Evolutionary conservation across 2,113 vertebrate genomes (phyloP).

Genomic region (Poicephalus gulielmi): DNA sequence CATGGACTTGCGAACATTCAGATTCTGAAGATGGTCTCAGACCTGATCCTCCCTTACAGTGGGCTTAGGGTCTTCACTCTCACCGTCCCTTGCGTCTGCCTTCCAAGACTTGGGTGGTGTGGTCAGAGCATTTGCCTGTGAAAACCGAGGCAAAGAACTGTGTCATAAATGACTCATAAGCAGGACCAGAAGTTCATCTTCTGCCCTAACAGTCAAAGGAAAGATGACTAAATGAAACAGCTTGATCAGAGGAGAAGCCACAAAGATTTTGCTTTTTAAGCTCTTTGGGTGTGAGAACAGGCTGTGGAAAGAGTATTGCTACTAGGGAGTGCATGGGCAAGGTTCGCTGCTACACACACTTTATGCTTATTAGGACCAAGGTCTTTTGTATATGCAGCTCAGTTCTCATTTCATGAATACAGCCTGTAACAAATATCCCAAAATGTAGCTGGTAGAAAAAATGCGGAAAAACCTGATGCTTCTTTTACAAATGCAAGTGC

Average conservation of each 20-base stretch:
- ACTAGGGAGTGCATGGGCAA: neutral
- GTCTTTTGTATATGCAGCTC: neutral
- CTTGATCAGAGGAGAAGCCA: neutral
- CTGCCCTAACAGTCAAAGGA: neutral
- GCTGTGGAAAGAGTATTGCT: neutral
- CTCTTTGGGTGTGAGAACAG: neutral
- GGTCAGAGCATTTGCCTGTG: too few relatives aligned
- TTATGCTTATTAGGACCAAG: neutral
- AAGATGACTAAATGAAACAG: neutral
- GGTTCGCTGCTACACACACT: fast-evolving
- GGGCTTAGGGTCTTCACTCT: too few relatives aligned
- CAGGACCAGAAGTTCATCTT: neutral
- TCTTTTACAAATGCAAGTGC: neutral
- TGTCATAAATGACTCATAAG: neutral
- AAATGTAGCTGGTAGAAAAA: neutral
- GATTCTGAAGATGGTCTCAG: too few relatives aligned
- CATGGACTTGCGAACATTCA: too few relatives aligned
- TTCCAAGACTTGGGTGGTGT: too few relatives aligned
- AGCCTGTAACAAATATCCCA: neutral
- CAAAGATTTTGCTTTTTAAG: neutral
- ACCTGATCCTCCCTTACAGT: too few relatives aligned
- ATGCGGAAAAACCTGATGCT: neutral
- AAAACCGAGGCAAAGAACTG: too few relatives aligned
- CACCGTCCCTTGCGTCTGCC: too few relatives aligned
- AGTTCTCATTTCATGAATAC: neutral